Evolutionary conservation across 2,113 vertebrate genomes (phyloP).

Genomic region (Ploceus nigricollis): DNA sequence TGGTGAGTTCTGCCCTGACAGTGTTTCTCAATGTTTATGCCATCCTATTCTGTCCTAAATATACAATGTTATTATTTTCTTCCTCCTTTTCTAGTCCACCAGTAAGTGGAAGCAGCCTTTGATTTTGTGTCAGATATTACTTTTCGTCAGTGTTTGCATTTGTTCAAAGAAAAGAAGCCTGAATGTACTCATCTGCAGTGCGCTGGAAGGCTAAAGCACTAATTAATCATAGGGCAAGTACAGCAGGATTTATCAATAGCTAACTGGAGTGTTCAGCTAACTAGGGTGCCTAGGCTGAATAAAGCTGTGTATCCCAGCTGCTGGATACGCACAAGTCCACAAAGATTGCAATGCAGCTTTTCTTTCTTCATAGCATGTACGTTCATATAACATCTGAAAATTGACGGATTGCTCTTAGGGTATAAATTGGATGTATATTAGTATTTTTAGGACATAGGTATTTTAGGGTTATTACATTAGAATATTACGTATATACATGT

Average conservation of each 20-base stretch:
- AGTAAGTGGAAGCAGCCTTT: neutral
- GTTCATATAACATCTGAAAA: neutral
- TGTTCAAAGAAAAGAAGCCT: neutral
- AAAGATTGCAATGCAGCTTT: neutral
- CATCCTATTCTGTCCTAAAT: neutral
- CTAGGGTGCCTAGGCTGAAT: neutral
- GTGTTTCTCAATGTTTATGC: neutral
- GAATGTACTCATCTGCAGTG: neutral
- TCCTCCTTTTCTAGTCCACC: neutral
- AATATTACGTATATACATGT: neutral
- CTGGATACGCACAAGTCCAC: neutral
- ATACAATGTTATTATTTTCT: neutral
- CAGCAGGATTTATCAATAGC: neutral
- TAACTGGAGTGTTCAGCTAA: neutral
- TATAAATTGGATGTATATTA: neutral
- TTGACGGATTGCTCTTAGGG: neutral
- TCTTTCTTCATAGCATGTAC: neutral
- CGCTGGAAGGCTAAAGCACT: neutral
- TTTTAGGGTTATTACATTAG: neutral
- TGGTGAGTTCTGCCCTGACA: neutral
- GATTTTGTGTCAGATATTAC: slow-evolving; percentile 33
- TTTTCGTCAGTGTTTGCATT: neutral
- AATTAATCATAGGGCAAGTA: neutral
- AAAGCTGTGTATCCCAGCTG: neutral
- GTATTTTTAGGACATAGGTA: neutral